phyloP scores from a whole-genome alignment of 92 coral and sea anemone genomes.

The Isaurus tuberculatus region DNA sequence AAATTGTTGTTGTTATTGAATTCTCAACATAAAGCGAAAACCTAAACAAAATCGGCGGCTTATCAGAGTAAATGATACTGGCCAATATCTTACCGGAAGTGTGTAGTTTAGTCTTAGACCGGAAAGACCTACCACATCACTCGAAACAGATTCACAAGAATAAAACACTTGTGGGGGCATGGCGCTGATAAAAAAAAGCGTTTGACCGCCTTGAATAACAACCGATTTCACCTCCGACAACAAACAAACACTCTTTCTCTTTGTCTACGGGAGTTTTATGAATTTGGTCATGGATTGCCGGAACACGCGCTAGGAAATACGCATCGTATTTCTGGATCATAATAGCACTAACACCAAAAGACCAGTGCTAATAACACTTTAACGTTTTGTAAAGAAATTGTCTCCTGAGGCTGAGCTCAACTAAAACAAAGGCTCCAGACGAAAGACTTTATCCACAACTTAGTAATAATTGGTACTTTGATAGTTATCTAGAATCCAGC shows the following conservation, averaged over 20 bases:
- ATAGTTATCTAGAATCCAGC: too few relatives aligned
- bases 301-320: background rate
- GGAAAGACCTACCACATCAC: conserved; percentile 46
- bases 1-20: conserved; percentile 23
- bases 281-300: background rate
- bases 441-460: background rate
- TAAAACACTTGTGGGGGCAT: conserved; percentile 29
- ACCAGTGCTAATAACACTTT: background rate
- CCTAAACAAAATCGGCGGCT: conserved; percentile 18
- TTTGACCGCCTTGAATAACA: conserved; percentile 2
- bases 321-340: background rate
- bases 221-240: background rate
- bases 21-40: conserved; percentile 26
- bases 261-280: background rate
- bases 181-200: conserved; percentile 9
- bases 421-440: background rate
- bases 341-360: background rate
- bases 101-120: conserved; percentile 1
- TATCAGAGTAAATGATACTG: conserved; percentile 3
- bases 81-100: conserved; percentile 25
- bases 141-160: conserved; percentile 22
- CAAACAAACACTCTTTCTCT: background rate
- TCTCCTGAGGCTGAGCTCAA: conserved; percentile 8
- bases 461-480: too few relatives aligned
- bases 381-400: background rate